Evolutionary conservation across 2,797 vertebrate genomes (phyloP), one percentile per base, ranked within the genome.

Genomic region (Aeoliscus strigatus): DNA sequence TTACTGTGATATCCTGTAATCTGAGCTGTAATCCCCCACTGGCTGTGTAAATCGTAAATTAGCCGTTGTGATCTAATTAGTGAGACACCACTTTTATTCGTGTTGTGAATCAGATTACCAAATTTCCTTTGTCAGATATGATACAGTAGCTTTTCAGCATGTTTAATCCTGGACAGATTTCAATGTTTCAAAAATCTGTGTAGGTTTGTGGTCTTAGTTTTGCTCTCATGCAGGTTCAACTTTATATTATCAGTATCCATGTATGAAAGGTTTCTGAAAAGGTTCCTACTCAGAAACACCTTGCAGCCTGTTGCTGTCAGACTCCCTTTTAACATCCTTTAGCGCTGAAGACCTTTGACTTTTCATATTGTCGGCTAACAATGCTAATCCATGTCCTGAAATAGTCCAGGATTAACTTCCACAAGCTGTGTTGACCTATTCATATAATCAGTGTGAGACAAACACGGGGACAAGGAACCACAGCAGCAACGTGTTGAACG

Each of bases 301-400:
- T 48, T 52, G 34, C 26, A 41, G 30, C 14, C n/a, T 8, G 6
- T 37, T n/a, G 12, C 23, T 28, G 47, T 34, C 38, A 60, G 5
- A 17, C 29, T 49, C 34, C 11, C 27, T 59, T 52, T 55, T 14
- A 43, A 37, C 44, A 15, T 14, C 29, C 18, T 13, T 26, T 16
- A 17, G 9, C 23, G 27, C 36, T 8, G 37, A 12, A 53, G 34
- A 37, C 56, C 41, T 45, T 14, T 39, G 28, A 43, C 49, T 47
- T 24, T 16, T 12, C 42, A 66, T 66, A 52, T 51, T 41, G 58
- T 28, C 21, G 14, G 24, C 34, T 16, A 25, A 39, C 55, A 51
- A 72, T 65, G 52, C 65, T 75, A 75, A 84, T 80, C 75, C 66
- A 23, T 3, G 1, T 30, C 65, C 12, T 52, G 30, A 75, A 79